These are phyloP conservation scores for Scaptomyza flava DNA, from an alignment of 2,888 invertebrate species.

Conservation along the genomic window DNA sequence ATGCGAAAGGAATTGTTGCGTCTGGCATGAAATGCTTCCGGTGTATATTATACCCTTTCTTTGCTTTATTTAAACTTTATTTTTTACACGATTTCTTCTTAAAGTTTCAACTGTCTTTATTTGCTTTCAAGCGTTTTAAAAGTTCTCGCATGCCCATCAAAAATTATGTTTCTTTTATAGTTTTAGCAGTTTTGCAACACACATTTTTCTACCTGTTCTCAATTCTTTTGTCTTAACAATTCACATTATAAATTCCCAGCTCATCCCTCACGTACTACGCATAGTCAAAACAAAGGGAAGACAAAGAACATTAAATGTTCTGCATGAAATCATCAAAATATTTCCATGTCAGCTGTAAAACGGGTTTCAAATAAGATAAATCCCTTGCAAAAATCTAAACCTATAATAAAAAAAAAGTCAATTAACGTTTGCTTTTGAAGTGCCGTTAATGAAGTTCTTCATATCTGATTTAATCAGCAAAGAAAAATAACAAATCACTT, in stretches of 20 bases:
- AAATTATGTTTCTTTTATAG: not conserved
- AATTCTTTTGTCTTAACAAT: constrained; percentile 22
- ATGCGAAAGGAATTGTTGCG: too few relatives aligned
- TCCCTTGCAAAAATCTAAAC: constrained; percentile 31
- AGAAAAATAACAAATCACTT: constrained; percentile 9
- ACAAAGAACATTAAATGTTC: constrained; percentile 7
- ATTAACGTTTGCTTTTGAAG: constrained; percentile 1
- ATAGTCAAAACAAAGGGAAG: constrained; percentile 5
- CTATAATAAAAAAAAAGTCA: not conserved
- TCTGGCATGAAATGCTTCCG: too few relatives aligned
- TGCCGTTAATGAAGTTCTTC: not conserved
- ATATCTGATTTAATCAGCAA: constrained; percentile 14
- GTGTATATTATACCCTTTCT: not conserved
- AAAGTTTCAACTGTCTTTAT: not conserved
- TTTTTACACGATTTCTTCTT: not conserved
- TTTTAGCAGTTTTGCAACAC: constrained; percentile 3
- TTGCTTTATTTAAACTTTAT: not conserved
- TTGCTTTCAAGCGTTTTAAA: too few relatives aligned
- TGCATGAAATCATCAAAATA: constrained; percentile 67
- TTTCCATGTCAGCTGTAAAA: constrained; percentile 31
- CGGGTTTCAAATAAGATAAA: constrained; percentile 30
- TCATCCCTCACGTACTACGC: constrained; percentile 33
- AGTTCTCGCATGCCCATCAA: not conserved
- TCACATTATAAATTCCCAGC: constrained; percentile 16
- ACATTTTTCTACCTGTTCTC: constrained; percentile 31